Percentiles rank a stretch among this genome's conserved stretches.
Evolutionary conservation across 1,140 invertebrate species (phyloP).

Genomic region (Neodiprion virginianus): DNA sequence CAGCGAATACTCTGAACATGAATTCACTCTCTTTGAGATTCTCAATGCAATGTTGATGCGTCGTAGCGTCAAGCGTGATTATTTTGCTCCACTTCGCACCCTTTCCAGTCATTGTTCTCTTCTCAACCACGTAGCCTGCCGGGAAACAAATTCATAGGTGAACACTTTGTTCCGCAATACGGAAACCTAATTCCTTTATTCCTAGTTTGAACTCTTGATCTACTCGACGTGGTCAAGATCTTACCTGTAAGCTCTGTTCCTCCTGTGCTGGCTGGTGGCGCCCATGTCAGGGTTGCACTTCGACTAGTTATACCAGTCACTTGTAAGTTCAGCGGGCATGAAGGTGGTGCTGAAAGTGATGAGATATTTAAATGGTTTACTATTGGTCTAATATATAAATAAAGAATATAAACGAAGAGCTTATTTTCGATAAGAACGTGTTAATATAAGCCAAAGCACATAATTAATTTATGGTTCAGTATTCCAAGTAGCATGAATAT

Average conservation of each 20-base stretch:
- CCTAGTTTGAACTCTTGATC: slow-evolving; percentile 8
- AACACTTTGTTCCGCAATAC: slow-evolving; percentile 17
- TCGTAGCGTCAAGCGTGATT: slow-evolving; percentile 80
- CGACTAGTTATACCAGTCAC: slow-evolving; percentile 83
- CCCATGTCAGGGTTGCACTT: slow-evolving; percentile 87
- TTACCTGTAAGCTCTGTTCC: slow-evolving; percentile 85
- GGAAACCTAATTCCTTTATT: slow-evolving; percentile 11
- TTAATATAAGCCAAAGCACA: slow-evolving; percentile 9
- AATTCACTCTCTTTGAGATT: slow-evolving; percentile 91
- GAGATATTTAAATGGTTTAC: slow-evolving; percentile 21
- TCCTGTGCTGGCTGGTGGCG: slow-evolving; percentile 82
- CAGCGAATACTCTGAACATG: slow-evolving; percentile 89
- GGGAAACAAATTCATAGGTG: slow-evolving; percentile 12
- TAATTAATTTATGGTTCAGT: slow-evolving; percentile 10
- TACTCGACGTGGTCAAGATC: slow-evolving; percentile 16
- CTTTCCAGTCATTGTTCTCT: slow-evolving; percentile 74
- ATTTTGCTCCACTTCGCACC: slow-evolving; percentile 84
- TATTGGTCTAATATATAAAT: slow-evolving; percentile 21
- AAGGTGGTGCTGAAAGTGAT: slow-evolving; percentile 75
- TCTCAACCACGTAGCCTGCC: slow-evolving; percentile 92
- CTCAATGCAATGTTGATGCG: slow-evolving; percentile 79
- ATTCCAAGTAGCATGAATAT: too few species aligned
- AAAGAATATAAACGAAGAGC: background rate
- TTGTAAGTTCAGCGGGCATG: slow-evolving; percentile 78
- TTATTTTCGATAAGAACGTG: background rate